A percentile compares a stretch with the other conserved stretches of the same genome.
phyloP scores from a whole-genome alignment of 2,797 vertebrate species.

The Danio choprae region DNA sequence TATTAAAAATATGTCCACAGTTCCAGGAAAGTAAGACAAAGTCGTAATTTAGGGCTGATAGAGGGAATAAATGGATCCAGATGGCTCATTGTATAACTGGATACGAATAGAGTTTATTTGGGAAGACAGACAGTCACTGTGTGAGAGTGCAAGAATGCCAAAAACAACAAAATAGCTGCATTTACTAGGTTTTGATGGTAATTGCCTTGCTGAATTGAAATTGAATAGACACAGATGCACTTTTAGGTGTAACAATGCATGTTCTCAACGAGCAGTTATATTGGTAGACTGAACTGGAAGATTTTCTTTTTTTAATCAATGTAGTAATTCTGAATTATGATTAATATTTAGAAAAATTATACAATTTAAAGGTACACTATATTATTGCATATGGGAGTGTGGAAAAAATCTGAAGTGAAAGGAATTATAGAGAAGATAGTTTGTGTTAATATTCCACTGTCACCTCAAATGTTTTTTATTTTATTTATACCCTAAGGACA shows the following conservation, averaged over 20 bases:
- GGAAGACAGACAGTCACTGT: conserved; percentile 40
- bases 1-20: conserved; percentile 51
- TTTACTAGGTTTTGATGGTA: background rate
- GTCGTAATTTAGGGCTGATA: conserved; percentile 54
- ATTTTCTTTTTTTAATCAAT: background rate
- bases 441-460: too few relatives aligned
- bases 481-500: too few relatives aligned
- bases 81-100: conserved; percentile 56
- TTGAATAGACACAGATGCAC: background rate
- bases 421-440: too few relatives aligned
- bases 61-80: conserved; percentile 56
- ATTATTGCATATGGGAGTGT: too few relatives aligned
- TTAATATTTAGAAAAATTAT: too few relatives aligned
- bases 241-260: background rate
- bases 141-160: conserved; percentile 21
- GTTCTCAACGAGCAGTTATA: background rate
- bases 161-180: conserved; percentile 18
- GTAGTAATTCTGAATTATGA: background rate
- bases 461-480: too few relatives aligned
- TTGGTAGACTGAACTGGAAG: background rate
- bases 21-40: conserved; percentile 49
- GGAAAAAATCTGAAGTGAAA: too few relatives aligned
- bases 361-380: too few relatives aligned
- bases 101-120: conserved; percentile 36
- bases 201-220: background rate